phyloP scores from a whole-genome alignment of 1,140 invertebrate genomes.

The Glossosoma conforme region DNA sequence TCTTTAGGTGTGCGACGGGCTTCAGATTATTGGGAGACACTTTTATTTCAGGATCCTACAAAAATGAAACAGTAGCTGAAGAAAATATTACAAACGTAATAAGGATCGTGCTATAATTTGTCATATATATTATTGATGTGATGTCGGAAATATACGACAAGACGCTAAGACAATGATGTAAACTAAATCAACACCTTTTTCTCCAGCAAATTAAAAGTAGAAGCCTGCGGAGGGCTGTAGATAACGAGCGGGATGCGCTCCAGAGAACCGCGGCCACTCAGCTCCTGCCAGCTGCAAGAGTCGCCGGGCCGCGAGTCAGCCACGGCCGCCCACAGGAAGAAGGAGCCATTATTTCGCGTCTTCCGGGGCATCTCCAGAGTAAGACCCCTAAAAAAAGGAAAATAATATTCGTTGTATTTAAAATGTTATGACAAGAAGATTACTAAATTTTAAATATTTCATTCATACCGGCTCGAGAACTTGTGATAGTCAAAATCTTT shows the following conservation, averaged over 20 bases:
- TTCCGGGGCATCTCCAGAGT: constrained; percentile 61
- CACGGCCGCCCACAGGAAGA: constrained; percentile 64
- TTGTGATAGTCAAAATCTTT: constrained; percentile 53
- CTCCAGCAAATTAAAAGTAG: constrained; percentile 69
- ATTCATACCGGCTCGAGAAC: constrained; percentile 39
- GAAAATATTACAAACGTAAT: too few relatives aligned
- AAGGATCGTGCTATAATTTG: too few relatives aligned
- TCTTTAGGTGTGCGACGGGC: constrained; percentile 58
- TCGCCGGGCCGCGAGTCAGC: constrained; percentile 43
- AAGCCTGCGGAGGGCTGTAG: constrained; percentile 65
- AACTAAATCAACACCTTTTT: constrained; percentile 41
- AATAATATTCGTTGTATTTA: constrained; percentile 21
- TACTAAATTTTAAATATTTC: constrained; percentile 11
- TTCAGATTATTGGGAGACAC: constrained; percentile 24
- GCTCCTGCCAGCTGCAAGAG: constrained; percentile 49
- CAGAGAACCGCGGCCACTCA: constrained; percentile 51
- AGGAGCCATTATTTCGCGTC: constrained; percentile 71
- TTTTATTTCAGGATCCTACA: constrained; percentile 33
- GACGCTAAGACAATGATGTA: constrained; percentile 3
- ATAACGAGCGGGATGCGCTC: constrained; percentile 61
- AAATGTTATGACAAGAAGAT: too few relatives aligned
- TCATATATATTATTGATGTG: neutral
- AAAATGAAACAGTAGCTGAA: constrained; percentile 11
- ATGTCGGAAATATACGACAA: neutral
- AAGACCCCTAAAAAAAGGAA: constrained; percentile 50